Evolutionary conservation across 2,797 vertebrate species (phyloP).

Genomic region (Phrynocephalus guinanensis): DNA sequence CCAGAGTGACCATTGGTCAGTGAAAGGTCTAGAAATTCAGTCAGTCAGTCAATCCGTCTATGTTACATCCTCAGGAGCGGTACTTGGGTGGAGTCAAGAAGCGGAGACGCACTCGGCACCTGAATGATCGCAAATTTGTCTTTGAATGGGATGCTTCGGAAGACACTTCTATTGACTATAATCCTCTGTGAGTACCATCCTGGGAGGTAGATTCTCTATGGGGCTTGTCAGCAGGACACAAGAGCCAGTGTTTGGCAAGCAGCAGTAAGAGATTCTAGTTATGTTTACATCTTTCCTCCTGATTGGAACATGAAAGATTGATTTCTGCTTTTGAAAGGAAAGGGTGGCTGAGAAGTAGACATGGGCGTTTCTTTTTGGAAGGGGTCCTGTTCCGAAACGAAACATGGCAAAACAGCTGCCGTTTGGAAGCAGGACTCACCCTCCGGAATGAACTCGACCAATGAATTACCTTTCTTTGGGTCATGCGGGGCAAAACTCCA

Average conservation of each 20-base stretch:
- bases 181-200: slow-evolving; percentile 88
- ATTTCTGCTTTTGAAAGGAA: too few relatives aligned
- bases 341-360: too few relatives aligned
- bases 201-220: neutral
- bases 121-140: slow-evolving; percentile 98
- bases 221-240: neutral
- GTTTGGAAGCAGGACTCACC: too few relatives aligned
- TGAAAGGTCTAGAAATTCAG: too few relatives aligned
- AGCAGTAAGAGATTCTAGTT: neutral
- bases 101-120: slow-evolving; percentile 92
- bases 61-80: slow-evolving; percentile 83
- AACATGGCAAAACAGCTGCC: too few relatives aligned
- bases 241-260: neutral
- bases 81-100: slow-evolving; percentile 96
- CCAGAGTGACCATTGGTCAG: too few relatives aligned
- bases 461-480: too few relatives aligned
- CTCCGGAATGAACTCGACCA: too few relatives aligned
- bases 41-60: too few relatives aligned
- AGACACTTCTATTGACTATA: slow-evolving; percentile 96
- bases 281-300: neutral
- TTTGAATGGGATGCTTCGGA: slow-evolving; percentile 98
- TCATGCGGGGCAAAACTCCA: too few relatives aligned
- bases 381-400: too few relatives aligned
- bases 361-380: too few relatives aligned
- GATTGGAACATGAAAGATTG: neutral